phyloP scores from a whole-genome alignment of 2,113 vertebrate genomes.

The Odobenus rosmarus region DNA sequence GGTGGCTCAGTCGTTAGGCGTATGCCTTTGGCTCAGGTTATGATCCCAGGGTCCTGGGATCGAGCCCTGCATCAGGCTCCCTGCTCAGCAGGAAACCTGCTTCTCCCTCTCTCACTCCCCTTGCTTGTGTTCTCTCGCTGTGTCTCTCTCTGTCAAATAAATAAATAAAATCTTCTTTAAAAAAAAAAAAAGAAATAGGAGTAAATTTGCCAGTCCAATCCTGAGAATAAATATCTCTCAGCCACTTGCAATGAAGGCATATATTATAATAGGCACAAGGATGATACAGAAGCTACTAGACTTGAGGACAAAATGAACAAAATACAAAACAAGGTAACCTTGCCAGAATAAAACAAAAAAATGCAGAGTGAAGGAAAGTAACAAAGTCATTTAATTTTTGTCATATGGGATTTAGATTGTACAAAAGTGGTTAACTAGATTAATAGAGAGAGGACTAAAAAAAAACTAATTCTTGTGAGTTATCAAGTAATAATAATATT shows the following conservation, averaged over 20 bases:
- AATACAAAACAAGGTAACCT: background rate
- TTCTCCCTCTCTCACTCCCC: no score
- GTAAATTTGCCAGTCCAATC: background rate
- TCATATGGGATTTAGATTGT: background rate
- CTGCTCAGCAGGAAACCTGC: no score
- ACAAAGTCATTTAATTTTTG: background rate
- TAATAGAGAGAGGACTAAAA: background rate
- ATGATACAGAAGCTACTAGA: background rate
- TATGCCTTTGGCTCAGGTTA: no score
- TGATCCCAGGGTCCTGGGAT: no score
- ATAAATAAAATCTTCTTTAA: no score
- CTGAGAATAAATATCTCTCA: background rate
- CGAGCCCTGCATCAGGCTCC: no score
- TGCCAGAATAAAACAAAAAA: background rate
- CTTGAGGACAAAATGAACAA: background rate
- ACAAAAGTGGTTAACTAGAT: background rate
- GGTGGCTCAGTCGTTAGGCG: no score
- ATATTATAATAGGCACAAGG: background rate
- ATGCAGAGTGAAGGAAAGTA: background rate
- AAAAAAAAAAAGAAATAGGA: no score
- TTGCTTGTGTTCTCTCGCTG: no score
- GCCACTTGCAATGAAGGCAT: background rate
- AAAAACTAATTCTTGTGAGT: background rate
- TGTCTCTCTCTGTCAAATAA: no score
- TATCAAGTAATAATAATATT: background rate